Conservation (phyloP, 2,113 vertebrate species). For the Microcebus griseorufus region DNA sequence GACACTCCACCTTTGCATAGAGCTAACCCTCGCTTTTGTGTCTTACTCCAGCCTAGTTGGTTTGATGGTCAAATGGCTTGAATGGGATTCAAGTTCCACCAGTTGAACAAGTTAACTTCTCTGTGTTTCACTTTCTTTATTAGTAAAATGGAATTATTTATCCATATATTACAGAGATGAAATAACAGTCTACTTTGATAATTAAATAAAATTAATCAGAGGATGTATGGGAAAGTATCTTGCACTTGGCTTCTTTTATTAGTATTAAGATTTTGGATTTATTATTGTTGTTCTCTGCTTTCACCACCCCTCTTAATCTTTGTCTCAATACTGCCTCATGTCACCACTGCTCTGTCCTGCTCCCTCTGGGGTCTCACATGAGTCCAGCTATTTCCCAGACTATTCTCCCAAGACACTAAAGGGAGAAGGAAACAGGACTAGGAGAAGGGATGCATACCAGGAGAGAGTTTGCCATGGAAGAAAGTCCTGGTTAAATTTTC, state of each 20-base stretch:
- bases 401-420: not conserved
- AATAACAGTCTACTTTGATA: not conserved
- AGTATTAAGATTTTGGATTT: not conserved
- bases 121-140: not conserved
- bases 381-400: not conserved
- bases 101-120: not conserved
- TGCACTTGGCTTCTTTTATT: not conserved
- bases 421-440: not conserved
- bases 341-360: not conserved
- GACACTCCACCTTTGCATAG: not conserved
- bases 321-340: not conserved
- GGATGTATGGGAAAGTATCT: not conserved
- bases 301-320: not conserved
- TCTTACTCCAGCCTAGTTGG: not conserved
- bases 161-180: not conserved
- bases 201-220: not conserved
- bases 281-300: not conserved
- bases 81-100: not conserved
- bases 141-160: not conserved
- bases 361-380: not conserved
- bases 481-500: slow-evolving; percentile 71
- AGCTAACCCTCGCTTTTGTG: not conserved
- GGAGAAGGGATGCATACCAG: slow-evolving; percentile 66
- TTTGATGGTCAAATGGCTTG: not conserved
- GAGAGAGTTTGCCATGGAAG: slow-evolving; percentile 55